Evolutionary conservation across 2,888 invertebrate species (phyloP), one percentile per base, ranked within the genome.

Genomic region (Phortica magna): DNA sequence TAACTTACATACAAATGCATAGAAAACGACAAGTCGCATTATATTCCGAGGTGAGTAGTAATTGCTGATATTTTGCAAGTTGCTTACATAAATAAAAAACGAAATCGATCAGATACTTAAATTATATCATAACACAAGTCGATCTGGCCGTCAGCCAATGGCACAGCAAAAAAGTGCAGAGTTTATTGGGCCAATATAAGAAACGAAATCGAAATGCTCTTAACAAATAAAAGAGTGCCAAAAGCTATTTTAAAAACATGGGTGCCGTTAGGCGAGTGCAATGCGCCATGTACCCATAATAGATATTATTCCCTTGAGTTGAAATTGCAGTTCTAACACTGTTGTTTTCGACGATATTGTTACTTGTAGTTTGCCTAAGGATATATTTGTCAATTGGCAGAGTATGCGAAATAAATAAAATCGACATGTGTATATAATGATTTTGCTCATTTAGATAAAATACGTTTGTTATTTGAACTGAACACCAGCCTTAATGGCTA

Each of bases 181-280:
- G 85, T 85, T 85, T 85, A 85, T 85, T 88, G 87, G 88, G 85
- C 84, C 87, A 86, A 84, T 86, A 80, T 57, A 43, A 79, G 73
- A 79, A 70, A 76, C 67, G 73, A 77, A 76, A 79, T 70, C 55
- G 17, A 64, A 75, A 73, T 78, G 64, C 41, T 65, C 17, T 1
- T 19, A 19, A 57, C 57, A 68, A 79, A 68, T 61, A 48, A 77
- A 39, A 61, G 75, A 79, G 68, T 73, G 77, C 79, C 80, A 77
- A 79, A 73, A 74, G 64, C 87, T 85, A 85, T 85, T 85, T 88
- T 81, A 87, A 85, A 86, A 86, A 55, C 79, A 77, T 68, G 41
- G 31, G 1, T 64, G 12, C 64, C 22, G 22, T 39, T 48, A 12
- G 1, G 2, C 48, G 48, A 48, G 48, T 48, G 48, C 14, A 48